Evolutionary conservation across 2,113 vertebrate genomes (phyloP).

Genomic region (Alligator sinensis): DNA sequence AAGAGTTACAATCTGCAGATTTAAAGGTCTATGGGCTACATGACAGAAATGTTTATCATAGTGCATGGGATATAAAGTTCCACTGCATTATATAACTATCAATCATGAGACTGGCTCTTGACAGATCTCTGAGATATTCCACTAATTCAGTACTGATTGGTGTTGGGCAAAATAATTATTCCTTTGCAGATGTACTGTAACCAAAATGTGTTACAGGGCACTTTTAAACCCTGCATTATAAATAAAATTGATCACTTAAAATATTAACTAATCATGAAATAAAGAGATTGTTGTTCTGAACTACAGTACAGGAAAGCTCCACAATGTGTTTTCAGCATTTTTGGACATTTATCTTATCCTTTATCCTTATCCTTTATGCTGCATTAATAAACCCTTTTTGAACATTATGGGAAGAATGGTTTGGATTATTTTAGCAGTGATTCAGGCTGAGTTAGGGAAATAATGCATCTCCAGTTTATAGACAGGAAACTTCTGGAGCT

Average conservation of each 20-base stretch:
- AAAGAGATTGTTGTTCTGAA: too few relatives aligned
- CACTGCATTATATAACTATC: neutral
- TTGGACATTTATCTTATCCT: too few relatives aligned
- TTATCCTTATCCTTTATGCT: too few relatives aligned
- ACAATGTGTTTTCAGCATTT: too few relatives aligned
- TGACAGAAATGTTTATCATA: neutral
- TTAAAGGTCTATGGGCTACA: fast-evolving
- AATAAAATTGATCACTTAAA: neutral
- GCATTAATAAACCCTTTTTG: too few relatives aligned
- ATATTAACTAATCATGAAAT: neutral
- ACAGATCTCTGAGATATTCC: neutral
- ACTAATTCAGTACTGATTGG: neutral
- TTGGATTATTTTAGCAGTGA: too few relatives aligned
- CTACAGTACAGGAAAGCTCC: too few relatives aligned
- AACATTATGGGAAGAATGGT: too few relatives aligned
- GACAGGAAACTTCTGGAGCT: too few relatives aligned
- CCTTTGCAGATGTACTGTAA: neutral
- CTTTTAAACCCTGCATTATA: neutral
- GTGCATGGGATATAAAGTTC: neutral
- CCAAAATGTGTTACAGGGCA: neutral
- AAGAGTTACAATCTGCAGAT: neutral
- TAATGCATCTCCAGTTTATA: too few relatives aligned
- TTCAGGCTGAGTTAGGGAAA: too few relatives aligned
- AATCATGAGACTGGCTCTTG: neutral
- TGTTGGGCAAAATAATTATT: neutral